A percentile compares a stretch with the other conserved stretches of the same genome.
Evolutionary conservation across 2,888 invertebrate species (phyloP).

Genomic region (Danaus chrysippus): DNA sequence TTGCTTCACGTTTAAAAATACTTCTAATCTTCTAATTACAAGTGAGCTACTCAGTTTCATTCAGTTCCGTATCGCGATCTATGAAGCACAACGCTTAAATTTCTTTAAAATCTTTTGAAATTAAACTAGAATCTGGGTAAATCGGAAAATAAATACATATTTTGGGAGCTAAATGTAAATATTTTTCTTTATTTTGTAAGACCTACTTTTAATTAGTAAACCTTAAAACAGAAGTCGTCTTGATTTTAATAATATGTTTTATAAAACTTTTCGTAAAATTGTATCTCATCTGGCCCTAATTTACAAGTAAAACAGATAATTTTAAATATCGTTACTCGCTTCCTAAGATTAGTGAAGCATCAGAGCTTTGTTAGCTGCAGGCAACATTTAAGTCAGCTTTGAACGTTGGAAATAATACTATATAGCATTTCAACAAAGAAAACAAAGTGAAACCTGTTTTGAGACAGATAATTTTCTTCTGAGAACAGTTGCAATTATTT

Average conservation of each 20-base stretch:
- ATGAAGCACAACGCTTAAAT: slow-evolving; percentile 10
- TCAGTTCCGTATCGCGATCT: slow-evolving; percentile 16
- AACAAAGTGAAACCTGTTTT: slow-evolving; percentile 2
- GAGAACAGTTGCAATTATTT: neutral
- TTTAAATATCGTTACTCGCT: neutral
- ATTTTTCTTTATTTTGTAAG: neutral
- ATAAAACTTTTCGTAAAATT: too few species aligned
- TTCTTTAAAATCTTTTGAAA: slow-evolving; percentile 1
- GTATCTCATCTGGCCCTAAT: neutral
- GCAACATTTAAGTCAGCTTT: neutral
- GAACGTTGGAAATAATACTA: neutral
- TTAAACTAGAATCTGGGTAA: neutral
- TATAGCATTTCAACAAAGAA: slow-evolving; percentile 1
- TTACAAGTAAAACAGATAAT: neutral
- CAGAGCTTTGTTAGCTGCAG: neutral
- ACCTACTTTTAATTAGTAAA: neutral
- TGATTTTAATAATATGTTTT: too few species aligned
- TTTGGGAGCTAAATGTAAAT: neutral
- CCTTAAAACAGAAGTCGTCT: too few species aligned
- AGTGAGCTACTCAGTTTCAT: slow-evolving; percentile 13
- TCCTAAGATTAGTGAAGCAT: neutral
- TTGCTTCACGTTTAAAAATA: neutral
- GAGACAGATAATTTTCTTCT: neutral
- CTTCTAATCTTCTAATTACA: slow-evolving; percentile 20
- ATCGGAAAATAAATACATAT: neutral